Base-by-base conservation (phyloP, 2,113 vertebrate species). In the Porphyrio hochstetteri region DNA sequence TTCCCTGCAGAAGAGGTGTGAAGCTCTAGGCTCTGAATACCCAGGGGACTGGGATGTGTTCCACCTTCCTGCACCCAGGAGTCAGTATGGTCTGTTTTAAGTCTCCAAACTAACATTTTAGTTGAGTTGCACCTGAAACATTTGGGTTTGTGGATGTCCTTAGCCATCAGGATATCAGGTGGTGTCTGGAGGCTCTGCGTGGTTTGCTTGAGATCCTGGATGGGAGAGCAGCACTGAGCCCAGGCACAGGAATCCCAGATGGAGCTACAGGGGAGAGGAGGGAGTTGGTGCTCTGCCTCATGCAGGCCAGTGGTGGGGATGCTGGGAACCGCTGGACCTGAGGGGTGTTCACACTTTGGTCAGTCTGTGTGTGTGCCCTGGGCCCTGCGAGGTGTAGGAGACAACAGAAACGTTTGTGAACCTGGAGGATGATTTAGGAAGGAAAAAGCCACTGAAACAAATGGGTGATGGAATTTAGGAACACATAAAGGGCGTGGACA, bases 271-370 rank as follows among this genome's bases (percentile, higher is more conserved):
- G 2, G 1, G 27, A 4, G 2, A 2, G 10, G 40, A 9, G 40
- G 28, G 48, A 57, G 16, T 5, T 25, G 16, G 23, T 38, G 17
- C 20, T 59, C 57, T 76, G 28, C 28, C 56, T 19, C 0, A 0
- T 27, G 23, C 1, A 2, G 67, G 38, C 33, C 56, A 27, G 19
- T 52, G 2, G 0, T 16, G 28, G 29, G 21, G 25, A 59, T 65
- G 35, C 56, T 76, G 63, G 56, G n/a, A 81, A 82, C 46, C 42
- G 29, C 36, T 18, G 15, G 50, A 65, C 36, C 10, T 28, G n/a
- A 0, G 0, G 10, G 36, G 20, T 20, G 36, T 70, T 86, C 4
- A 0, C 3, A 16, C 23, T 56, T 0, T 25, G 35, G 27, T n/a
- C 0, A 0, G 19, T 25, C 61, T 57, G 2, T 19, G 4, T 63